Evolutionary conservation across 2,113 vertebrate genomes (phyloP), one percentile per base, ranked within the genome.

Genomic region (Colinus virginianus): DNA sequence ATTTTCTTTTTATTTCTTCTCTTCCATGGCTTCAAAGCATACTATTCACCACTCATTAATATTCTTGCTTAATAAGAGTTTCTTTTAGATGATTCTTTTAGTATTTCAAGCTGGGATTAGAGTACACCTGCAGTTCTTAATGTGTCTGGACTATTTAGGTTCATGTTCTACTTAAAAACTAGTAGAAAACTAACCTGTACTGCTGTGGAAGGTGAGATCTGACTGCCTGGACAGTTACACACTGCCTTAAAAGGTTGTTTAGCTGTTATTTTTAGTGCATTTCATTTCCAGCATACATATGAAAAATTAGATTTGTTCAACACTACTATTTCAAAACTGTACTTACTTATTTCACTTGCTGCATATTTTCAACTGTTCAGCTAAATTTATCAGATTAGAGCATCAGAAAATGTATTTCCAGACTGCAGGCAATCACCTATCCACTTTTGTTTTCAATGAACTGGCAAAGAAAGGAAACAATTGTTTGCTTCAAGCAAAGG

Each of bases 11-110:
- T 6, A 5, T 53, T 92, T 42, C 17, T 18, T 26, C 30, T 61
- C 66, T 83, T 78, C 64, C 3, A 1, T 18, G 23, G 20, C 64
- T 69, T 53, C 46, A 40, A 62, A 46, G 14, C 32, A 14, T 26
- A 56, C 34, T 10, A 6, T 5, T 40, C 77, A 22, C 9, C 32
- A 74, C 28, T 88, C 1, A 7, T 72, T 72, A 74, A 83, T 42
- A 56, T 46, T 77, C 63, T 51, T 59, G 1, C 15, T 76, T 78
- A 64, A 55, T 28, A 76, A 71, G 61, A 21, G 9, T 63, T 40
- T 59, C 76, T 84, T 82, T 63, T 58, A 76, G 59, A 38, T 79
- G 13, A 70, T 89, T 89, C 67, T 82, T 88, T 82, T 34, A 89
- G 55, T 80, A 40, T 87, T 92, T 91, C 70, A 59, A 42, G 67